Evolutionary conservation across 2,113 vertebrate species (phyloP), one percentile per base, ranked within the genome.

Genomic region (Stigmatopora nigra): DNA sequence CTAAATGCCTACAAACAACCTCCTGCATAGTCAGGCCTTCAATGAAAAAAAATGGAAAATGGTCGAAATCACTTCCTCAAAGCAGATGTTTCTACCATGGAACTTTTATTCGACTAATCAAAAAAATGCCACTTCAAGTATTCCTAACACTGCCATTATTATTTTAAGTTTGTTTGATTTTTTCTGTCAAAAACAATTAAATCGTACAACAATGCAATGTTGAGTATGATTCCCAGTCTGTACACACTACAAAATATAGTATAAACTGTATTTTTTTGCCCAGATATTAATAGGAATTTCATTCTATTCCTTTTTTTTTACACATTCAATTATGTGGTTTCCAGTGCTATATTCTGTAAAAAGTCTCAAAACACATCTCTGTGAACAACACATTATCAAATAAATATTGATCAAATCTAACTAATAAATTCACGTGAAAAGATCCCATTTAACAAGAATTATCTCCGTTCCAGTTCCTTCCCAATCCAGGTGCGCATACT

Each of bases 1-100:
- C 61, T 55, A 62, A 78, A 74, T n/a, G 74, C 63, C 55, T 49
- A 47, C 51, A 62, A 78, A 75, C 44, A 57, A 41, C 22, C 64
- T 61, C 46, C 47, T 64, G 55, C 62, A 56, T 17, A 17, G 35
- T 35, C 9, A 41, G 55, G 76, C 52, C 63, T 12, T 19, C 59
- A 35, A n/a, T n/a, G n/a, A n/a, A n/a, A 48, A 68, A n/a, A 64
- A 16, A 15, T 20, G 35, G 11, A 60, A 38, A 60, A 19, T n/a
- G 7, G 20, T 20, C 14, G 12, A 14, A 15, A 67, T 9, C 49
- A 12, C 10, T 25, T 7, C 14, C 13, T 36, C 19, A 19, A 19
- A 41, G 44, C 51, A 25, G 3, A 22, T 12, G 19, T 11, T 10
- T n/a, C 19, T 3, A 22, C 20, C 8, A 4, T 13, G 10, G 17